These are phyloP conservation scores for Hypocryptadius cinnamomeus DNA, from an alignment of 2,113 vertebrate species.

Conservation along the genomic window DNA sequence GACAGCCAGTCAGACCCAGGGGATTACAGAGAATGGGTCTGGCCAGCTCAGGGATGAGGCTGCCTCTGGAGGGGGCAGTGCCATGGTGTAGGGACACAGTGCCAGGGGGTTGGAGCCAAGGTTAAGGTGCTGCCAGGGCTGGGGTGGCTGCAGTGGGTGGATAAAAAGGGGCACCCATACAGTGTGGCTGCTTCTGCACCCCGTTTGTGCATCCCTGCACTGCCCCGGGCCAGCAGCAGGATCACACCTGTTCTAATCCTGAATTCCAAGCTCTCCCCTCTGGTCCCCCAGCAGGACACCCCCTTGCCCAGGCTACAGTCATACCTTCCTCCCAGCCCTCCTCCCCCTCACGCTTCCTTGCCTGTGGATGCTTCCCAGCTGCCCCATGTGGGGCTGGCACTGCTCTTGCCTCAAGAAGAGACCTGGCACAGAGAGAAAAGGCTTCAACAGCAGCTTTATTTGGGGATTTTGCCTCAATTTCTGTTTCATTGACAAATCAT, in stretches of 20 bases:
- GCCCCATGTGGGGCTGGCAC: not conserved
- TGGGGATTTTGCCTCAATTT: not conserved
- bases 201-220: rapidly evolving
- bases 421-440: not conserved
- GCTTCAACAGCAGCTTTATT: not conserved
- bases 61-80: not conserved
- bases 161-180: rapidly evolving
- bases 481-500: rapidly evolving
- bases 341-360: not conserved
- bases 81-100: rapidly evolving
- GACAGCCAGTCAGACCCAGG: not conserved
- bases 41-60: not conserved
- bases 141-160: not conserved
- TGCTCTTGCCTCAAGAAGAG: not conserved
- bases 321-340: not conserved
- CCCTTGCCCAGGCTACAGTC: not conserved
- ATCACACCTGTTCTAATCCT: not conserved
- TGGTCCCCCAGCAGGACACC: no score
- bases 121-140: not conserved
- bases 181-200: rapidly evolving
- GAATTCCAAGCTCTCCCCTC: not conserved
- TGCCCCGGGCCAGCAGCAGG: not conserved
- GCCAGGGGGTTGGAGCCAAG: not conserved
- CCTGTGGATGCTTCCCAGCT: not conserved
- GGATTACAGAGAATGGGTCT: not conserved